Percentiles rank a stretch among this genome's conserved stretches.
phyloP scores from a whole-genome alignment of 2,888 invertebrate genomes.

The Danaus chrysippus region DNA sequence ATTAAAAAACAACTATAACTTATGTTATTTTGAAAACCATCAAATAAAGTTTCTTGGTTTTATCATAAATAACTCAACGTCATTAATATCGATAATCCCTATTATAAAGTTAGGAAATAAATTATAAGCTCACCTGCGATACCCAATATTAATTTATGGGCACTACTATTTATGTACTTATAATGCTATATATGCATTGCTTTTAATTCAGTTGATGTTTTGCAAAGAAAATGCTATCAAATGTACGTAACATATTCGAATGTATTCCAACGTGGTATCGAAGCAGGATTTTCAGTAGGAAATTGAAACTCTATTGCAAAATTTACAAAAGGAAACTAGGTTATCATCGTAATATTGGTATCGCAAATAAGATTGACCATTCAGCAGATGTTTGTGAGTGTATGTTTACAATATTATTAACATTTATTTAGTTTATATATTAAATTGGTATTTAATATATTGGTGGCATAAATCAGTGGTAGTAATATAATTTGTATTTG shows the following conservation, averaged over 20 bases:
- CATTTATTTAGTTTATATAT: too few species aligned
- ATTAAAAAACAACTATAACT: too few species aligned
- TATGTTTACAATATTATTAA: background rate
- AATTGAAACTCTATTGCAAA: slow-evolving; percentile 4
- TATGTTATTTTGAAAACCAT: too few species aligned
- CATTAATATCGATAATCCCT: too few species aligned
- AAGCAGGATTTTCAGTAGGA: background rate
- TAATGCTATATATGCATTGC: too few species aligned
- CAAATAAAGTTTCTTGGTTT: too few species aligned
- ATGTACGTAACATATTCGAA: background rate
- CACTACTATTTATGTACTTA: too few species aligned
- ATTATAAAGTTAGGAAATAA: slow-evolving; percentile 19
- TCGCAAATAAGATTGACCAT: background rate
- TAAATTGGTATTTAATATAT: too few species aligned
- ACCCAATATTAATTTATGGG: slow-evolving; percentile 29
- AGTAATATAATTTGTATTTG: too few species aligned
- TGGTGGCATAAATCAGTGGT: too few species aligned
- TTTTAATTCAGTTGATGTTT: too few species aligned
- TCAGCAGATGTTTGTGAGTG: background rate
- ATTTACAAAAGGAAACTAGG: slow-evolving; percentile 1
- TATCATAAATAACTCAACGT: too few species aligned
- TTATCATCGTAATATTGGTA: slow-evolving; percentile 3
- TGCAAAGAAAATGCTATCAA: background rate
- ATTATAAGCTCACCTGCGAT: slow-evolving; percentile 33
- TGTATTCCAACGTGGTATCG: background rate